Percentiles rank a stretch among this genome's conserved stretches.
These are phyloP conservation scores for Criorhina ranunculi DNA, from an alignment of 2,888 invertebrate genomes.

Conservation along the genomic window DNA sequence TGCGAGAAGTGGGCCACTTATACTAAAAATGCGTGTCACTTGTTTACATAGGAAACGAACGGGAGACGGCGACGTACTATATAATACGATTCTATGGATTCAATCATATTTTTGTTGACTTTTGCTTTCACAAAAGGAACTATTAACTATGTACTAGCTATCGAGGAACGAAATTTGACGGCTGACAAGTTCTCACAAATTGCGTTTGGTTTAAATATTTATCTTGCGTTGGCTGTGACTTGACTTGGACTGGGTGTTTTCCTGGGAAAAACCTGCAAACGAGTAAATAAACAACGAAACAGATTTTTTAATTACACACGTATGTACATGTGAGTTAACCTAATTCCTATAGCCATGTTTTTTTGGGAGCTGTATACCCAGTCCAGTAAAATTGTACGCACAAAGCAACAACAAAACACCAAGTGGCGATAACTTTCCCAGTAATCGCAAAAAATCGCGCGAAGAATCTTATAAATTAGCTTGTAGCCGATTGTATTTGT, in stretches of 20 bases:
- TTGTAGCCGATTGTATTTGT: too few relatives aligned
- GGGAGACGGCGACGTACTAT: conserved; percentile 17
- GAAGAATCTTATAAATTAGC: too few relatives aligned
- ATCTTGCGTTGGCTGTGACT: conserved; percentile 8
- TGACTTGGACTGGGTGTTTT: conserved; percentile 7
- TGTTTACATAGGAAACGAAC: conserved; percentile 49
- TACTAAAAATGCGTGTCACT: conserved; percentile 1
- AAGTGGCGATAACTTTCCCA: too few relatives aligned
- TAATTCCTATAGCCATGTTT: too few relatives aligned
- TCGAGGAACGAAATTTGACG: conserved; percentile 30
- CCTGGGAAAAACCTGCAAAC: conserved; percentile 14
- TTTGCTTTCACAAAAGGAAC: conserved; percentile 18
- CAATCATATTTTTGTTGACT: conserved; percentile 38
- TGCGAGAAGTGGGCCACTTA: conserved; percentile 16
- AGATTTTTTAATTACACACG: not conserved
- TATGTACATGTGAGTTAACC: conserved; percentile 23
- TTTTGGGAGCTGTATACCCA: too few relatives aligned
- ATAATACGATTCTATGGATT: not conserved
- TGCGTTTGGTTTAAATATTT: conserved; percentile 39
- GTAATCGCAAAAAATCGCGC: too few relatives aligned
- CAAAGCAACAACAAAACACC: too few relatives aligned
- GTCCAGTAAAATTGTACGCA: too few relatives aligned
- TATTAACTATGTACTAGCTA: not conserved
- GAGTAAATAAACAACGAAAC: conserved; percentile 19
- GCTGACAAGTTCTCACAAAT: conserved; percentile 38